These are phyloP conservation scores for Hippocampus abdominalis DNA, from an alignment of 2,113 vertebrate species.

Conservation along the genomic window DNA sequence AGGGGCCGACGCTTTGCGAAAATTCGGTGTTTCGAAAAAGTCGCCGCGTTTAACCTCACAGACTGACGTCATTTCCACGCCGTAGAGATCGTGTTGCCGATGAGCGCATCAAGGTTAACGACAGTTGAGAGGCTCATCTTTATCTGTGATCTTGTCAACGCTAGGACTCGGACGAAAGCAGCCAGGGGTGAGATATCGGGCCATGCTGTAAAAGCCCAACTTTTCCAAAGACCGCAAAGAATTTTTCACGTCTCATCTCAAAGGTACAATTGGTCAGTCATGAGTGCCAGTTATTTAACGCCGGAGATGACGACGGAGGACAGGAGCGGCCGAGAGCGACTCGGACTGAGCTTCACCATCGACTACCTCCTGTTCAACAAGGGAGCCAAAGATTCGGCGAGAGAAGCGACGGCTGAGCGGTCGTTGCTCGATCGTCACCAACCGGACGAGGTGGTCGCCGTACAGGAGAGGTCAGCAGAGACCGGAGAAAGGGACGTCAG, in stretches of 20 bases:
- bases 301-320: conserved; percentile 57
- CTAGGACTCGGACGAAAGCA: conserved; percentile 37
- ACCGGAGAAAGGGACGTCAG: conserved; percentile 26
- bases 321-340: conserved; percentile 20
- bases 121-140: conserved; percentile 68
- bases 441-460: conserved; percentile 35
- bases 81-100: conserved; percentile 38
- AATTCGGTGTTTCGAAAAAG: conserved; percentile 12
- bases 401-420: conserved; percentile 24
- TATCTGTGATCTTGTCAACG: conserved; percentile 63
- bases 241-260: conserved; percentile 23
- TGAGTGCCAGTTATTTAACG: conserved; percentile 44
- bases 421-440: conserved; percentile 27
- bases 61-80: conserved; percentile 61
- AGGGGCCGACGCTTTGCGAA: conserved; percentile 4
- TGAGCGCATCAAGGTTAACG: conserved; percentile 57
- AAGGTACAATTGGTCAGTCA: conserved; percentile 23
- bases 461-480: conserved; percentile 21
- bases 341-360: conserved; percentile 78
- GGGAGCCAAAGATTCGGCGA: conserved; percentile 48
- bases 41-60: conserved; percentile 9
- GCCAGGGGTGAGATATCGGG: conserved; percentile 7
- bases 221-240: conserved; percentile 23
- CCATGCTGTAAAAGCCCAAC: conserved; percentile 38
- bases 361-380: conserved; percentile 75